Evolutionary conservation across 2,888 invertebrate species (phyloP), one percentile per base, ranked within the genome.

Genomic region (Leptura quadrifasciata): DNA sequence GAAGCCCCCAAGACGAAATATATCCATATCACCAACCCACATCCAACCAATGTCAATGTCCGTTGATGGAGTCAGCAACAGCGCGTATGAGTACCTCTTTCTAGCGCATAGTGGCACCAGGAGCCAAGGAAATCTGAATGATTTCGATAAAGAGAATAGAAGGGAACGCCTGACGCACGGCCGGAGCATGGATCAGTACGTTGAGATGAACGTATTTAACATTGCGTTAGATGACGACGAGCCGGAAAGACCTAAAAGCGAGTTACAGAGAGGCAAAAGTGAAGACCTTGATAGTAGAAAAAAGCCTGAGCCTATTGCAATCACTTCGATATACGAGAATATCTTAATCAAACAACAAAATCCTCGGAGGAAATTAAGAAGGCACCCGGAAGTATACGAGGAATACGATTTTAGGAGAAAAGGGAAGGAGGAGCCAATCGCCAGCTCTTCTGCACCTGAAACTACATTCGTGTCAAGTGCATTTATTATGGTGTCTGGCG

Each of bases 21-120:
- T 96, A 72, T 95, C 96, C 15, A 95, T 96, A 76, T 96, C 96
- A 18, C 96, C 96, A 24, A 96, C 96, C 31, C 96, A 96, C 86
- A 88, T 92, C 64, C 91, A 92, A 80, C 91, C 92, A 52, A 91
- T 92, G 91, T 91, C 92, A 3, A 86, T 90, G 77, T 91, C 91
- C 0, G 91, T 91, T 1, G 92, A 92, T 79, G 89, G 90, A 55
- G 88, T 91, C 64, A 93, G 92, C 87, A 94, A 94, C 88, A 90
- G 91, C 85, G 90, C 90, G 2, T 93, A 93, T 88, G 93, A 93
- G 86, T 93, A 93, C 84, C 88, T 93, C 78, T 93, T 91, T 87
- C 87, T 93, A 76, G 92, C 92, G 0, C 92, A 94, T 81, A 93
- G 93, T 81, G 93, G 92, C 10, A 93, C 93, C 57, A 91, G 94